Evolutionary conservation across 2,113 vertebrate species (phyloP).

Genomic region (Muscicapa adusta): DNA sequence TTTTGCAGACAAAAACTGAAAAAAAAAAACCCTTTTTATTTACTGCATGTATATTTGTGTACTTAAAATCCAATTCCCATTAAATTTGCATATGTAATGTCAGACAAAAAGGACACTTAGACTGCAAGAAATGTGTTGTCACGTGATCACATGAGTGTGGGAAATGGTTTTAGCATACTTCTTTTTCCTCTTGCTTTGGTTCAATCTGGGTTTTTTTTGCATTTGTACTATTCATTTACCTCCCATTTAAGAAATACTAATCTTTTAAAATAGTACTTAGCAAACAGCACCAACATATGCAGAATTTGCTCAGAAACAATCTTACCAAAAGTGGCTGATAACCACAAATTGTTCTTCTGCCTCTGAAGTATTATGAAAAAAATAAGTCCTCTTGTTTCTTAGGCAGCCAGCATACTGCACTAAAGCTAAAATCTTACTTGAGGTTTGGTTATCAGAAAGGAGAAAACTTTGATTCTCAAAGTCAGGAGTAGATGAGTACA

Average conservation of each 20-base stretch:
- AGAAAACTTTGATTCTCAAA: slow-evolving; percentile 64
- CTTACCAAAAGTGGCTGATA: not conserved
- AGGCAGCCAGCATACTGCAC: not conserved
- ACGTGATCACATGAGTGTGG: not conserved
- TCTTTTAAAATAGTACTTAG: not conserved
- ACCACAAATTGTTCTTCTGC: not conserved
- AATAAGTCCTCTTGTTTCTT: not conserved
- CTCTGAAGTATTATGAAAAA: not conserved
- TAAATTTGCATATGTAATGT: not conserved
- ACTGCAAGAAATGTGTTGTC: not conserved
- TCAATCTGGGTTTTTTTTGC: not conserved
- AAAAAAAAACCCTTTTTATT: not conserved
- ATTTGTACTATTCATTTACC: not conserved
- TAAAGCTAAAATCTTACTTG: slow-evolving; percentile 7
- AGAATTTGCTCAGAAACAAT: not conserved
- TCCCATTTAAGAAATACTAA: not conserved
- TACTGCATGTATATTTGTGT: not conserved
- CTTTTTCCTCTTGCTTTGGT: not conserved
- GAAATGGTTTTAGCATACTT: not conserved
- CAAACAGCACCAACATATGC: not conserved
- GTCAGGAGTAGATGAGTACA: slow-evolving; percentile 58
- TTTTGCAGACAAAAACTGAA: not conserved
- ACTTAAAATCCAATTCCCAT: not conserved
- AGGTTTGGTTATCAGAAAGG: slow-evolving; percentile 44
- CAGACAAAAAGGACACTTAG: not conserved